Conservation (phyloP, 1,140 invertebrate species). For the Drosophila mauritiana region DNA sequence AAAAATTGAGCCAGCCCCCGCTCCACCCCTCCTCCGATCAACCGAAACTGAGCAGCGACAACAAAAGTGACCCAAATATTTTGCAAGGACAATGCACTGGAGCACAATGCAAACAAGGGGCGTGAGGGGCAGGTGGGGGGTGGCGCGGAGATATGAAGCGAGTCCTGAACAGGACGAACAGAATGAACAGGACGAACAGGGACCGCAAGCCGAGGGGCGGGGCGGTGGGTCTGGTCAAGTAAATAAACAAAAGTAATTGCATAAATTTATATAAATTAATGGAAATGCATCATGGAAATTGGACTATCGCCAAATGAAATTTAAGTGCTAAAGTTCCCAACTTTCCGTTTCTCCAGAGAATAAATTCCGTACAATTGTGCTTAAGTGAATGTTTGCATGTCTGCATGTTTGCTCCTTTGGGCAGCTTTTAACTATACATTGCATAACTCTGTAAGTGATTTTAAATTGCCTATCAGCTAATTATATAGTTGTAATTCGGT, state of each 20-base stretch:
- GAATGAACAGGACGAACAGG: slow-evolving; percentile 31
- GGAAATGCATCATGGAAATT: slow-evolving; percentile 76
- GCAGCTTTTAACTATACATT: neutral
- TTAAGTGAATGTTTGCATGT: slow-evolving; percentile 18
- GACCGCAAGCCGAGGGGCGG: slow-evolving; percentile 17
- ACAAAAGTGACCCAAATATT: slow-evolving; percentile 82
- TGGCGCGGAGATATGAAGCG: slow-evolving; percentile 9
- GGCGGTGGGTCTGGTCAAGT: slow-evolving; percentile 55
- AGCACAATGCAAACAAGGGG: slow-evolving; percentile 65
- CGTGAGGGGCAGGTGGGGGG: slow-evolving; percentile 1
- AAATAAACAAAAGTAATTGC: slow-evolving; percentile 82
- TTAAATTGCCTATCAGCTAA: neutral
- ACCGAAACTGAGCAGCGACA: slow-evolving; percentile 70
- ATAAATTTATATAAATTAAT: slow-evolving; percentile 83
- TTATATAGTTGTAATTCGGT: neutral
- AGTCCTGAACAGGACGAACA: slow-evolving; percentile 33
- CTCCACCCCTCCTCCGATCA: slow-evolving; percentile 1
- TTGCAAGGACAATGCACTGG: slow-evolving; percentile 79
- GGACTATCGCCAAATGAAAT: slow-evolving; percentile 58
- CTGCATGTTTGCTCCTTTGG: neutral
- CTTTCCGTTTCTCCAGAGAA: slow-evolving; percentile 12
- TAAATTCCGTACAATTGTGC: neutral
- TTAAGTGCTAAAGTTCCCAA: slow-evolving; percentile 68
- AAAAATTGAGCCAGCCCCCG: slow-evolving; percentile 62
- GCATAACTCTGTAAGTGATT: slow-evolving; percentile 11